These are phyloP conservation scores for Aricia agestis DNA, from an alignment of 1,140 invertebrate genomes.

Conservation along the genomic window DNA sequence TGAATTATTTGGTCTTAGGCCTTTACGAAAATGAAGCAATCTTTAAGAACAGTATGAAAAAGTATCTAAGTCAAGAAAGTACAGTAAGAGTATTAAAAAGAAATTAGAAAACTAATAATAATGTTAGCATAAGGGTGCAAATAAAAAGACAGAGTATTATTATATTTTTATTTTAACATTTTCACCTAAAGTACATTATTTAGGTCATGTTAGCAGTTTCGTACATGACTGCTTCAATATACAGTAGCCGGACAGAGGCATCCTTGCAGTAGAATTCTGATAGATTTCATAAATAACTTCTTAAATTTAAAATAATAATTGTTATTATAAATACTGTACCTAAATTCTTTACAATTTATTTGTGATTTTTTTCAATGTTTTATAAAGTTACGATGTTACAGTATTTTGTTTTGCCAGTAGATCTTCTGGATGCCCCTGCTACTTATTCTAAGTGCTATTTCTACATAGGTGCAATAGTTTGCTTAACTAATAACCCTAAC, in stretches of 20 bases:
- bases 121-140: not conserved
- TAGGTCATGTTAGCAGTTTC: constrained; percentile 4
- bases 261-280: not conserved
- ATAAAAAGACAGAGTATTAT: not conserved
- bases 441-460: constrained; percentile 15
- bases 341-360: no score
- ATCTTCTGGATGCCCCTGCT: constrained; percentile 5
- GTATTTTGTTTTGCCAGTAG: not conserved
- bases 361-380: not conserved
- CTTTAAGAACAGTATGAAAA: no score
- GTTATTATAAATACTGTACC: no score
- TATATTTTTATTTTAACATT: constrained; percentile 13
- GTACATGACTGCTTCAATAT: not conserved
- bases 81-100: no score
- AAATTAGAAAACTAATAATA: no score
- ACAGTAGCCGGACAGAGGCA: constrained; percentile 4
- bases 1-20: not conserved
- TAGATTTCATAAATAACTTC: not conserved
- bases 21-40: not conserved
- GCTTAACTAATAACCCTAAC: constrained; percentile 2
- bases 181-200: constrained; percentile 7
- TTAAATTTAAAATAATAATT: no score
- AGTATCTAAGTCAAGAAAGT: no score
- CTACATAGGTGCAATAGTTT: constrained; percentile 15
- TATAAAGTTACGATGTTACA: not conserved